A percentile compares a stretch with the other conserved stretches of the same genome.
These are phyloP conservation scores for Aphelinus atriplicis DNA, from an alignment of 1,140 invertebrate genomes.

Conservation along the genomic window DNA sequence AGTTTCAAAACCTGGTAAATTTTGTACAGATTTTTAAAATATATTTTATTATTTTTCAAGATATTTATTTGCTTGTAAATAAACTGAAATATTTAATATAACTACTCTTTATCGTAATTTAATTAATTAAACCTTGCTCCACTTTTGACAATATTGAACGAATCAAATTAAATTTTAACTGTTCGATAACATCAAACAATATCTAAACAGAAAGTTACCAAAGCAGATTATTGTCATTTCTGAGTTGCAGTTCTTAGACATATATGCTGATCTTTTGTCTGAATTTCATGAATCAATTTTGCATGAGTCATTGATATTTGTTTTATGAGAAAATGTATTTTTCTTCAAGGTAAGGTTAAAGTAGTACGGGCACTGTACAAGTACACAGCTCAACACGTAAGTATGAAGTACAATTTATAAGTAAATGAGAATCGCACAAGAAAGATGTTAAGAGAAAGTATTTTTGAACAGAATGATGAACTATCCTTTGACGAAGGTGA, in stretches of 20 bases:
- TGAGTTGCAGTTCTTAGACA: too few species aligned
- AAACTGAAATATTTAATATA: conserved; percentile 26
- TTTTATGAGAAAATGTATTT: conserved; percentile 34
- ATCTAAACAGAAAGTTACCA: neutral
- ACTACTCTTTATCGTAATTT: conserved; percentile 19
- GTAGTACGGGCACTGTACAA: conserved; percentile 71
- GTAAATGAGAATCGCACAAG: conserved; percentile 2
- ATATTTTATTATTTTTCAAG: neutral
- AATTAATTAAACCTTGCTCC: conserved; percentile 18
- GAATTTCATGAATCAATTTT: neutral
- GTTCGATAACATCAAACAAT: neutral
- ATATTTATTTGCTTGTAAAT: conserved; percentile 15
- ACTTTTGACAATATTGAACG: conserved; percentile 9
- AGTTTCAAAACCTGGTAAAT: conserved; percentile 57
- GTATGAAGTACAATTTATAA: conserved; percentile 40
- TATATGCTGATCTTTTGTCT: neutral
- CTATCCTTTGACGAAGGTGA: conserved; percentile 76
- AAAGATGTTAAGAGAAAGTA: neutral
- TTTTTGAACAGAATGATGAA: conserved; percentile 56
- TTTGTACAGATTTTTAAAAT: conserved; percentile 23
- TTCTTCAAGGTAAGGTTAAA: conserved; percentile 70
- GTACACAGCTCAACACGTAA: conserved; percentile 72
- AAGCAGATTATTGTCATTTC: too few species aligned
- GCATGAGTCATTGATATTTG: conserved; percentile 9
- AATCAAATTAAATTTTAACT: conserved; percentile 4